Evolutionary conservation across 2,797 vertebrate genomes (phyloP).

Genomic region (Darevskia nairensis): DNA sequence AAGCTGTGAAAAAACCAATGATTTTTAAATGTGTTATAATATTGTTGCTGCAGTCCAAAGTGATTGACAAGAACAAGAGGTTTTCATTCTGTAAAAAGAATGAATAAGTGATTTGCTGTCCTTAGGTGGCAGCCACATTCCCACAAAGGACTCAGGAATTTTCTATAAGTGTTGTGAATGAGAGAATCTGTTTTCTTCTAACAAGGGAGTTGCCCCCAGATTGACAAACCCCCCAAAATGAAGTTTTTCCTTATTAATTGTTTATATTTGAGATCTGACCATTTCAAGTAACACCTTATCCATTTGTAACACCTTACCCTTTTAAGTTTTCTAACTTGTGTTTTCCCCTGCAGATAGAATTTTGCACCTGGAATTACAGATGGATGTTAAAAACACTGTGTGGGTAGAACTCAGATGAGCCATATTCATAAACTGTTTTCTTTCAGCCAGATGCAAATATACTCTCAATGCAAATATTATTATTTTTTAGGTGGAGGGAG

Average conservation of each 20-base stretch:
- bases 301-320: too few relatives aligned
- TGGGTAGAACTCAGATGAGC: fast-evolving
- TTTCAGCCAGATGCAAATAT: not conserved
- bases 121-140: not conserved
- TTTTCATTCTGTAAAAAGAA: not conserved
- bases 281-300: not conserved
- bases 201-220: fast-evolving
- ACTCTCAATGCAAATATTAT: not conserved
- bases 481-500: not conserved
- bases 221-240: fast-evolving
- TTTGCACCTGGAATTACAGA: not conserved
- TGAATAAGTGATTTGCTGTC: constrained; percentile 19
- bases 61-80: constrained; percentile 1
- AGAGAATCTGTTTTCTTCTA: not conserved
- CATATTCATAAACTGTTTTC: fast-evolving
- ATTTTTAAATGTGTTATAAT: not conserved
- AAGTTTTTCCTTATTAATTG: not conserved
- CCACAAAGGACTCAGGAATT: not conserved
- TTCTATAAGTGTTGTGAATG: not conserved
- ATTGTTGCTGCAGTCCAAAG: fast-evolving
- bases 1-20: not conserved
- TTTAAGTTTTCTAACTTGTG: not conserved
- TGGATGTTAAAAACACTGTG: not conserved
- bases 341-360: not conserved
- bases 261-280: not conserved